Percentiles rank a stretch among this genome's conserved stretches.
Evolutionary conservation across 2,888 invertebrate species (phyloP).

Genomic region (Oscheius sp.): DNA sequence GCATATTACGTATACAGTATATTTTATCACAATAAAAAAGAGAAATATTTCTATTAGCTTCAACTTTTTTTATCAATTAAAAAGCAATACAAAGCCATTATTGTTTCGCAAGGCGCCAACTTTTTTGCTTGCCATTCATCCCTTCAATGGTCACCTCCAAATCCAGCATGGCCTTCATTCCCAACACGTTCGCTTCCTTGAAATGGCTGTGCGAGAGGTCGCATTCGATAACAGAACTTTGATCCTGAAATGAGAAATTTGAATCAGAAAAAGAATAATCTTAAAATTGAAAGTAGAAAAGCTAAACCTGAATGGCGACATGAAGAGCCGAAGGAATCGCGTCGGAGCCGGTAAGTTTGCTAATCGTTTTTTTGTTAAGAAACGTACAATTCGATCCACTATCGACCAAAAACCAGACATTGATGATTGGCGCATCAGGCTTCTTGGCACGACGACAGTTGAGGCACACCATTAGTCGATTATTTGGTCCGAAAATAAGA

Average conservation of each 20-base stretch:
- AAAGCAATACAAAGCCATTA: too few species aligned
- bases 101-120: too few species aligned
- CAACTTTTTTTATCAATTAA: too few species aligned
- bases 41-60: too few species aligned
- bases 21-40: too few species aligned
- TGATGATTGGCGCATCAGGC: constrained; percentile 46
- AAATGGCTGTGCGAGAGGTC: constrained; percentile 46
- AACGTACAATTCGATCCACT: constrained; percentile 46
- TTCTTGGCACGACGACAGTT: constrained; percentile 46
- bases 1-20: too few species aligned
- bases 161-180: constrained; percentile 31
- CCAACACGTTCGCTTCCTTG: constrained; percentile 40
- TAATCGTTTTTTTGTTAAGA: constrained; percentile 40
- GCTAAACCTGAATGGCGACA: constrained; percentile 44
- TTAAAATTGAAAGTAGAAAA: constrained; percentile 37
- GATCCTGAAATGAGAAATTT: too few species aligned
- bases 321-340: constrained; percentile 40
- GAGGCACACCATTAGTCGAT: constrained; percentile 44
- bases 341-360: constrained; percentile 39
- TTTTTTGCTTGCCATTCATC: constrained; percentile 26
- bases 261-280: constrained; percentile 39
- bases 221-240: constrained; percentile 46
- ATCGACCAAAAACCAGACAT: constrained; percentile 44
- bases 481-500: constrained; percentile 45
- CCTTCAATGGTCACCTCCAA: constrained; percentile 22